Evolutionary conservation across 2,888 invertebrate species (phyloP), one percentile per base, ranked within the genome.

Genomic region (Embidobia sp.): DNA sequence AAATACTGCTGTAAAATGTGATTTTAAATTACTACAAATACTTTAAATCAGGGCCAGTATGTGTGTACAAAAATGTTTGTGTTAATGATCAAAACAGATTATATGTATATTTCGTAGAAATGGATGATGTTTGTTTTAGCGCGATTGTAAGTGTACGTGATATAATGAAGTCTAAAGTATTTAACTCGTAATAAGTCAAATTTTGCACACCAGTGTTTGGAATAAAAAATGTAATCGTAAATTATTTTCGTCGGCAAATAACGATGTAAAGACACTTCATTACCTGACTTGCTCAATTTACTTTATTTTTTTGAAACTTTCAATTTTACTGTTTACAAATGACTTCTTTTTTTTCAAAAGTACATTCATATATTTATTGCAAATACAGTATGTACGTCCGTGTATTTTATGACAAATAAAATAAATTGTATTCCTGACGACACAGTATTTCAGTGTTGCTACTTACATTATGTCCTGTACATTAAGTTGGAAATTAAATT

Each of bases 31-130:
- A 49, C 29, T 64, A 40, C 42, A 42, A 22, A 16, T 37, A 48
- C 4, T 49, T 59, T 16, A 5, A 48, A 74, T 66, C 59, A 59
- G 73, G 66, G 73, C 73, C 66, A 74, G 73, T 64, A 73, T 55
- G 40, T 27, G 16, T 48, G 61, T 72, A 63, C 61, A 72, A 63
- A 61, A 49, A 44, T 6, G 27, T 46, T 53, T 27, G 31, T 37
- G 13, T 53, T 19, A 6, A 33, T 13, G 15, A 51, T 51, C 11
- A 19, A 13, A 26, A 33, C 8, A 40, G 16, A 26, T 35, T 18
- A n/a, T 6, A 4, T 22, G n/a, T n/a, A n/a, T n/a, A n/a, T n/a
- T n/a, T n/a, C n/a, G n/a, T 22, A 22, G 6, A 6, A 22, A 22
- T 22, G 22, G 22, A 22, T 22, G 22, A 22, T 6, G 6, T 22